Evolutionary conservation across 2,888 invertebrate species (phyloP).

Genomic region (Andricus quercusramuli): DNA sequence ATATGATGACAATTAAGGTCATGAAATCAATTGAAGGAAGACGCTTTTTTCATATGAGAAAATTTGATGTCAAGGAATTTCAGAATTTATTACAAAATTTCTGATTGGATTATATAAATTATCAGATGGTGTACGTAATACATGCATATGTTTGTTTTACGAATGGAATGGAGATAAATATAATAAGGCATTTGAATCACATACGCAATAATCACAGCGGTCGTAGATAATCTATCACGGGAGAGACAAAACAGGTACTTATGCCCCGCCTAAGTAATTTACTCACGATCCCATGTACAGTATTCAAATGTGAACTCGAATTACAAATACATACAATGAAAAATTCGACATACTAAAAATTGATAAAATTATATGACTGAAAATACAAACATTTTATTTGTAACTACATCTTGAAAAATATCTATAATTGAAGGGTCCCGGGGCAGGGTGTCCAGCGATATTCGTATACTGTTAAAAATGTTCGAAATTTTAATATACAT

Average conservation of each 20-base stretch:
- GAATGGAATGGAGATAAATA: neutral
- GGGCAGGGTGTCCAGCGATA: no score
- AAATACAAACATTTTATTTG: neutral
- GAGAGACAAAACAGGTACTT: conserved; percentile 7
- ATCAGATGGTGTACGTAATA: neutral
- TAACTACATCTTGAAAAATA: no score
- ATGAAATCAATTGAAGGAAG: no score
- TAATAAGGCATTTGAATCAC: neutral
- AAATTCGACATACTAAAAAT: no score
- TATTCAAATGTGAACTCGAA: neutral
- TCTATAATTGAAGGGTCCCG: no score
- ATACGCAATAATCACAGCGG: neutral
- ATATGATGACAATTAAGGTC: neutral
- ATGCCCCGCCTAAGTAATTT: conserved; percentile 7
- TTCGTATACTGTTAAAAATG: no score
- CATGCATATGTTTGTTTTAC: neutral
- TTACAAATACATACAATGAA: neutral
- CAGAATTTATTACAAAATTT: neutral
- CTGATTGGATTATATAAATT: conserved; percentile 1
- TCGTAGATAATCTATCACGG: neutral
- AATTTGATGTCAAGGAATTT: no score
- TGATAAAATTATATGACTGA: neutral
- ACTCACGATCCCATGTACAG: conserved; percentile 1
- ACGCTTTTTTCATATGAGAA: no score
- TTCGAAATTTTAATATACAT: no score